Base-by-base conservation (phyloP, 2,888 invertebrate genomes). In the Macaria liturata region DNA sequence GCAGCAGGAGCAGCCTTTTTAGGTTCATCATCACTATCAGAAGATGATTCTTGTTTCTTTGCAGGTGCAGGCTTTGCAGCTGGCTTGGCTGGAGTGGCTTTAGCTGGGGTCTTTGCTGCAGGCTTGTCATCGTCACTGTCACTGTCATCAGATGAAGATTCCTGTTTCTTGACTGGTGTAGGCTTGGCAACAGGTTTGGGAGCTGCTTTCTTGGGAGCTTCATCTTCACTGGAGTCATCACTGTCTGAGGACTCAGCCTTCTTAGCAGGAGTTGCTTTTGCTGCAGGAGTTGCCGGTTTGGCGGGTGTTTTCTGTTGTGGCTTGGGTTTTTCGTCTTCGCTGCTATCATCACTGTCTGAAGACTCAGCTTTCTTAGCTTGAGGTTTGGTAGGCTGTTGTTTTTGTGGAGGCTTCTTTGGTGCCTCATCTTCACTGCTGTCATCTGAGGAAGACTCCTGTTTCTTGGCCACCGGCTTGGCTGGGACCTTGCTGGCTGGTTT, bases 401-500 rank as follows among this genome's bases (percentile, higher is more conserved):
- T 42, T 54, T 47, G 50, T 60, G 68, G 54, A 57, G 69, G 62
- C 71, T 71, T 54, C 66, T 70, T 65, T 57, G 70, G 61, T 63
- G 66, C 53, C 66, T 69, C 70, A 51, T 72, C 73, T 59, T 70
- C 69, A 62, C 72, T 73, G 6, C 69, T 71, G 4, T 87, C 86
- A 50, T 81, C 83, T 32, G 86, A 83, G 9, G 83, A 87, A 5
- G 84, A 80, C 56, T 77, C 78, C 65, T 75, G 70, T 65, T 79
- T 80, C 49, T 76, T 80, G 39, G 67, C 68, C 57, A 72, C 67
- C 62, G 64, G 80, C 46, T 86, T 87, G 3, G 74, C 69, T 40
- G 67, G 64, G 54, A 71, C 61, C 58, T 74, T 78, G 39, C 70
- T 64, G 59, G 70, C 52, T 53, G 75, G 71, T 75, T 79, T 67